phyloP scores from a whole-genome alignment of 2,113 vertebrate species.

The Microcebus griseorufus region DNA sequence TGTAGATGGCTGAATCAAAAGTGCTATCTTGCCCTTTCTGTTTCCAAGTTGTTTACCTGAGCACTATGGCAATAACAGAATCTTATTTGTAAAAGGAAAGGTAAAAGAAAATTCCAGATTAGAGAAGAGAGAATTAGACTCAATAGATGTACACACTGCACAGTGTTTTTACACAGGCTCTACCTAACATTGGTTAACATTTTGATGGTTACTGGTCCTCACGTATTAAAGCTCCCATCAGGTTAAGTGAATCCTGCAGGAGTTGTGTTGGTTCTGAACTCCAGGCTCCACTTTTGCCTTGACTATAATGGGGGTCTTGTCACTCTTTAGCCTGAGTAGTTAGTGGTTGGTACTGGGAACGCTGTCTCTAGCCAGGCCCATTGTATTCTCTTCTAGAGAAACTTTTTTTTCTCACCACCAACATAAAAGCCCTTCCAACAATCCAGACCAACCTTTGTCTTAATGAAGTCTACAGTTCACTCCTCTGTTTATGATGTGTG shows the following conservation, averaged over 20 bases:
- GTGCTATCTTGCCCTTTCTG: background rate
- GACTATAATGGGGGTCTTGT: background rate
- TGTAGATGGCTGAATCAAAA: background rate
- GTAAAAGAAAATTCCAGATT: background rate
- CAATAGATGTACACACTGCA: background rate
- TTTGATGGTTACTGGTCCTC: fast-evolving
- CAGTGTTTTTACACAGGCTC: background rate
- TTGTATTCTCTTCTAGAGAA: background rate
- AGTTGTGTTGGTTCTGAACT: background rate
- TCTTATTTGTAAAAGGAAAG: background rate
- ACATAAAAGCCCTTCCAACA: background rate
- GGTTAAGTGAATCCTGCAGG: background rate
- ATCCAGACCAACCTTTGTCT: slow-evolving; percentile 40
- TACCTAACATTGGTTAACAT: background rate
- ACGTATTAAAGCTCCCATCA: background rate
- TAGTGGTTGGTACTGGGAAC: background rate
- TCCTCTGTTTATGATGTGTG: slow-evolving; percentile 74
- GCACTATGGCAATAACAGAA: background rate
- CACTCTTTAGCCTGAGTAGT: background rate
- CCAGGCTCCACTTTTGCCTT: background rate
- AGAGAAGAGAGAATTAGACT: background rate
- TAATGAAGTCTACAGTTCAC: slow-evolving; percentile 61
- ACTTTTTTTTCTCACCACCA: background rate
- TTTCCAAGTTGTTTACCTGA: background rate
- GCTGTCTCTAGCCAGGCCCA: background rate